Evolutionary conservation across 2,888 invertebrate species (phyloP), one percentile per base, ranked within the genome.

Genomic region (Lasioglossum villosulum): DNA sequence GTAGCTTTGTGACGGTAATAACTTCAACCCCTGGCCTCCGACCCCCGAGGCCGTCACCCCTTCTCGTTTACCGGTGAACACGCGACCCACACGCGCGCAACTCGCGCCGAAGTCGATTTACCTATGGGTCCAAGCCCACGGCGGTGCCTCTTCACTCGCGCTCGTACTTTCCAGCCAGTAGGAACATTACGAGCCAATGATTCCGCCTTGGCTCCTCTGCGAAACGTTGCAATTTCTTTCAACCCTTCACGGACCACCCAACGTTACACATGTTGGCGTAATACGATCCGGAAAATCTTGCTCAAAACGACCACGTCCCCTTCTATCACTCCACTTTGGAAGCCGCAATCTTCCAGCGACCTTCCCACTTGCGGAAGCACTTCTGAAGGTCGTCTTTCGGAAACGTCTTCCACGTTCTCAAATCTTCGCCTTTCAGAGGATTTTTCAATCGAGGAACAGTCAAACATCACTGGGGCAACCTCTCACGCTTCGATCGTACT

Each of bases 1-100:
- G 95, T 94, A 95, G 95, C 95, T 95, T 95, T 95, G 95, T 95
- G 92, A 93, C 92, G 93, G 94, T 94, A 94, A 94, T 95, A 91
- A 94, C 94, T 94, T 93, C 93, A 92, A 92, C 91, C 93, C 93
- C 88, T 86, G 90, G 89, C 86, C 90, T 91, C 91, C 88, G 79
- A 86, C 86, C 89, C 92, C 89, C 88, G 86, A 81, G 88, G 89
- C 89, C 84, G 27, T 79, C 88, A 89, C 89, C 90, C 90, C 86
- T 89, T 91, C 91, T 91, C 88, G 91, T 92, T 90, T 89, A 91
- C 91, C 88, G 90, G 89, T 87, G 85, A 86, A 85, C 82, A 85
- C 83, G 83, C 89, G 84, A 86, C 81, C 34, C 72, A 80, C 86
- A 78, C 83, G 86, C 78, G 86, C 82, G 30, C 86, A 80, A 66